Base-by-base conservation (phyloP, 2,797 vertebrate genomes). In the Pelodytes ibericus region DNA sequence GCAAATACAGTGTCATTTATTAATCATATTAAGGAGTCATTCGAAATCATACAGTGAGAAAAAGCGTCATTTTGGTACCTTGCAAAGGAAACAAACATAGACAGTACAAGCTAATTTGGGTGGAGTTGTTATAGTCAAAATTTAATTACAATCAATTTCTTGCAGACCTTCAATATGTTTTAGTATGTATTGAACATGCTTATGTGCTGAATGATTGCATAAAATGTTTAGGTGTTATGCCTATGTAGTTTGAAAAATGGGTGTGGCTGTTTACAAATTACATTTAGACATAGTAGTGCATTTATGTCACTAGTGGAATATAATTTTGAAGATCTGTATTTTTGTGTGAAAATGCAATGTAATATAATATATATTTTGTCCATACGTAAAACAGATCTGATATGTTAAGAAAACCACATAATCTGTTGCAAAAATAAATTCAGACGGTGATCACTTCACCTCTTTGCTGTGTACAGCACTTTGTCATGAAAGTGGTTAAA, bases 221-320 rank as follows among this genome's bases (percentile, higher is more conserved):
- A 30, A 49, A 39, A 47, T 47, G 39, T 36, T 65, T n/a, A n/a
- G n/a, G n/a, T 26, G 25, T 18, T n/a, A 63, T 8, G 61, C 4
- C 18, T 51, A 13, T 26, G 29, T 47, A 26, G n/a, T 66, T 67
- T 53, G 3, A 18, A 11, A 26, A 51, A 30, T 67, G 64, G 64
- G 64, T 53, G 64, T 67, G 64, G 64, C 47, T 31, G 64, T 4
- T 47, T 44, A 44, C 10, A 10, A 44, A 13, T 44, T 36, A 3
- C 13, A 44, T 44, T 2, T 44, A 16, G n/a, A n/a, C n/a, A 13
- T 44, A 13, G 18, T 44, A 13, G 9, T 44, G 41, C 41, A 16
- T 8, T 44, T 44, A 44, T 44, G 3, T 16, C 13, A 44, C 15
- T 44, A 16, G 3, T 16, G 15, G 41, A 44, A 44, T 16, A 9